A percentile compares a stretch with the other conserved stretches of the same genome.
These are phyloP conservation scores for Drosophila navojoa DNA, from an alignment of 1,140 invertebrate species.

Conservation along the genomic window DNA sequence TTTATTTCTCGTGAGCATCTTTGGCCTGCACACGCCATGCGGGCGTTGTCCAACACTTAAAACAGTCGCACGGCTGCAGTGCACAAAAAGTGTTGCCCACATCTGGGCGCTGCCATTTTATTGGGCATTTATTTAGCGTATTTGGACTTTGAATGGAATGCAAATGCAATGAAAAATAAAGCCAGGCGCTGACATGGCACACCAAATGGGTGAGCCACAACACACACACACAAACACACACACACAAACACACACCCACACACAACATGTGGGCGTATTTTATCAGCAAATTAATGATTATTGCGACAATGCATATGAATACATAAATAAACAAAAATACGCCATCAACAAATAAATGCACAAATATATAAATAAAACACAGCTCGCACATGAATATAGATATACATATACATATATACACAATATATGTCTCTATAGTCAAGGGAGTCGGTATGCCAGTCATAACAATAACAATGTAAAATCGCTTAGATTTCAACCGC, in stretches of 20 bases:
- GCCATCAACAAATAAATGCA: slow-evolving; percentile 81
- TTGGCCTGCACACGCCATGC: background rate
- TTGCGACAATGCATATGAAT: slow-evolving; percentile 81
- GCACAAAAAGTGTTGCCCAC: slow-evolving; percentile 23
- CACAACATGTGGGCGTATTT: slow-evolving; percentile 53
- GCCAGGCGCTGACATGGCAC: slow-evolving; percentile 46
- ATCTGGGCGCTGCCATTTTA: slow-evolving; percentile 1
- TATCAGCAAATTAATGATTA: slow-evolving; percentile 81
- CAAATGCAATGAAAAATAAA: slow-evolving; percentile 62
- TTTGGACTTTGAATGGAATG: slow-evolving; percentile 29
- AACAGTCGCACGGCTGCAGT: background rate
- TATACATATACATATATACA: background rate
- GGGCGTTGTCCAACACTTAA: slow-evolving; percentile 1
- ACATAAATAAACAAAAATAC: slow-evolving; percentile 81
- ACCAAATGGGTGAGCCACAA: slow-evolving; percentile 7
- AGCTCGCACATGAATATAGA: background rate
- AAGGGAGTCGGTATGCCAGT: slow-evolving; percentile 49
- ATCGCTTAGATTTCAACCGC: slow-evolving; percentile 80
- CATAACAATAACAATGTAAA: slow-evolving; percentile 82
- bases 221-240: slow-evolving; percentile 14
- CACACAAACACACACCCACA: slow-evolving; percentile 5
- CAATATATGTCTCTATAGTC: slow-evolving; percentile 32
- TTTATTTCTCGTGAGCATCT: slow-evolving; percentile 40
- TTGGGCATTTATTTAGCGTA: slow-evolving; percentile 49
- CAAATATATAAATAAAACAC: slow-evolving; percentile 58